phyloP scores from a whole-genome alignment of 2,113 vertebrate species.

The Oreocharis arfaki region DNA sequence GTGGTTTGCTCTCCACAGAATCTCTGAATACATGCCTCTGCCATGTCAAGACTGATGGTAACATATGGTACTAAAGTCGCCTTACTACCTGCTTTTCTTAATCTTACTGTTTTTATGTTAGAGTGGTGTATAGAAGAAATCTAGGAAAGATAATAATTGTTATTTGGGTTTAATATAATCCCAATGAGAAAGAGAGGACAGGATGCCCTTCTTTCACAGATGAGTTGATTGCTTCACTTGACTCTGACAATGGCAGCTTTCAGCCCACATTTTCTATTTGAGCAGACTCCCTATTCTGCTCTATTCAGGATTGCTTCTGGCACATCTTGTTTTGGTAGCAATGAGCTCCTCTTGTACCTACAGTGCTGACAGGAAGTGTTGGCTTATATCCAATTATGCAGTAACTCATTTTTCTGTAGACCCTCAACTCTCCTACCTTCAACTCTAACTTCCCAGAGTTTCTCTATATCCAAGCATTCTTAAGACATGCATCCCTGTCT shows the following conservation, averaged over 20 bases:
- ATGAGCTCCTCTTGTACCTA: background rate
- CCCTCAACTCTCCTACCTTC: background rate
- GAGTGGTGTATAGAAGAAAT: background rate
- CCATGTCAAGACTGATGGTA: background rate
- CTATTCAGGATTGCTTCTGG: background rate
- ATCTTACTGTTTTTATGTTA: background rate
- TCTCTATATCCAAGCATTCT: background rate
- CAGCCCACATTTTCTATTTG: background rate
- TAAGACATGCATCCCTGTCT: background rate
- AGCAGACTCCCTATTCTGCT: background rate
- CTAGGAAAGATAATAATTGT: background rate
- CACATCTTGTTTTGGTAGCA: background rate
- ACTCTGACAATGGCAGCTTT: background rate
- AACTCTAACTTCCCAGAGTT: background rate
- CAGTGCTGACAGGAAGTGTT: background rate
- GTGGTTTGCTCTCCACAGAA: background rate
- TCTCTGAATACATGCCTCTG: background rate
- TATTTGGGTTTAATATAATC: background rate
- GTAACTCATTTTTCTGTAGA: background rate
- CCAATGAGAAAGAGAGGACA: background rate
- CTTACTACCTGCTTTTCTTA: background rate
- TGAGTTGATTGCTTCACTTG: background rate
- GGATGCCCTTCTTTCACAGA: background rate
- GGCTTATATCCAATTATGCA: background rate
- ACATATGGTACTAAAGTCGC: background rate